These are phyloP conservation scores for Stercorarius parasiticus DNA, from an alignment of 2,113 vertebrate species.

Conservation along the genomic window DNA sequence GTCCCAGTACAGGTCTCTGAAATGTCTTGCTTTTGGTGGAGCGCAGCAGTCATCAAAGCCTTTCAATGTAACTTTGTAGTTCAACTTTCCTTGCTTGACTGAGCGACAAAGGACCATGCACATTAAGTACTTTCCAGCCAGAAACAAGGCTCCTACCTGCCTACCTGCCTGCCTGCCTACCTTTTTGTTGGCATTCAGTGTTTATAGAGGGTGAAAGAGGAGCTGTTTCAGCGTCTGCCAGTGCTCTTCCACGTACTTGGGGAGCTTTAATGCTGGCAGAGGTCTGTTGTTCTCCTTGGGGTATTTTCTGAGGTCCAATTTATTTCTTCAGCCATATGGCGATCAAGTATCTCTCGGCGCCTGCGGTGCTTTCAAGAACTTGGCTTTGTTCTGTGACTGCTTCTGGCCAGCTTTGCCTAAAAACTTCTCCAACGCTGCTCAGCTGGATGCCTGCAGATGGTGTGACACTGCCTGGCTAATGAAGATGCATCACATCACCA, in stretches of 20 bases:
- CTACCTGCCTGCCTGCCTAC: background rate
- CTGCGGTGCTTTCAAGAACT: background rate
- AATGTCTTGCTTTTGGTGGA: background rate
- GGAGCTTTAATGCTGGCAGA: background rate
- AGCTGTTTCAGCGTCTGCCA: background rate
- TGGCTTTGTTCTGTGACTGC: background rate
- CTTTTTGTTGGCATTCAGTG: background rate
- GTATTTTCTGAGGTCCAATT: background rate
- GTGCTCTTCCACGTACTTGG: accelerated
- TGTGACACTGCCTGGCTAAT: background rate
- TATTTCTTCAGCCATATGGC: background rate
- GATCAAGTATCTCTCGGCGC: background rate
- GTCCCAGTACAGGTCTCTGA: background rate
- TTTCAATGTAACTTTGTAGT: background rate
- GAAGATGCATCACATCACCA: accelerated
- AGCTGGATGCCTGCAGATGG: background rate
- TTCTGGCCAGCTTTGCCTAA: background rate
- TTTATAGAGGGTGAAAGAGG: background rate
- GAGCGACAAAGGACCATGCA: background rate
- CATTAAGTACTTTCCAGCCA: accelerated
- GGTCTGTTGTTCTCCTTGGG: background rate
- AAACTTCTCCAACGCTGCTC: background rate
- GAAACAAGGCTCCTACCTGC: background rate
- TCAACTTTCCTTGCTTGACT: background rate
- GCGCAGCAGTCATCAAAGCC: background rate